Base-by-base conservation (phyloP, 2,888 invertebrate genomes). In the Parasteatoda lunata region DNA sequence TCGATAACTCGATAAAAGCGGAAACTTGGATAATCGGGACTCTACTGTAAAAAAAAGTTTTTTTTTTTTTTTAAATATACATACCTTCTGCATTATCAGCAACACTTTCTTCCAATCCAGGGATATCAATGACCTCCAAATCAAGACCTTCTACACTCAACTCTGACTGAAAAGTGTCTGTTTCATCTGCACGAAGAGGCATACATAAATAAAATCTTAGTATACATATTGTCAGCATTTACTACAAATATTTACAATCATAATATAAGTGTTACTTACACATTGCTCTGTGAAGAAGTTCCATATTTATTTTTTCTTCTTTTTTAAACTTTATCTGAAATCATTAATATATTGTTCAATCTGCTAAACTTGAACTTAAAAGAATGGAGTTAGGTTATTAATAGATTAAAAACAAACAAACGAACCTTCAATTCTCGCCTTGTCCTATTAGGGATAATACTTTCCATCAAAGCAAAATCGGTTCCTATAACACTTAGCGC, bases 401-500 rank as follows among this genome's bases (percentile, higher is more conserved):
- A 54, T 11, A 13, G 54, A 59, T 0, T 6, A 65, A 47, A 11
- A 49, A 64, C 4, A 71, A 45, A 11, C 13, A 0, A 47, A 81
- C 65, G 11, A 47, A 80, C 85, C 70, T 98, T 98, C 9, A 98
- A 93, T 90, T 98, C 97, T 80, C 94, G 93, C 13, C 98, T 93
- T 0, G 94, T 94, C 86, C 98, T 93, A 68, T 94, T 94, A 0
- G 96, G 95, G 54, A 89, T 81, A 30, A 92, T 89, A 76, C 94
- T 94, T 88, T 95, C 94, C 96, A 98, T 98, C 77, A 97, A 92
- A 5, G 96, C 94, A 92, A 98, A 98, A 93, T 98, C 98, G 0
- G 98, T 97, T 0, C 98, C 98, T 76, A 98, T 94, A 8, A 95
- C 95, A 90, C 96, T 97, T 9, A 98, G 92, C 0, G 97, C 97